Percentiles rank a stretch among this genome's conserved stretches.
Evolutionary conservation across 2,113 vertebrate genomes (phyloP).

Genomic region (Heteronetta atricapilla): DNA sequence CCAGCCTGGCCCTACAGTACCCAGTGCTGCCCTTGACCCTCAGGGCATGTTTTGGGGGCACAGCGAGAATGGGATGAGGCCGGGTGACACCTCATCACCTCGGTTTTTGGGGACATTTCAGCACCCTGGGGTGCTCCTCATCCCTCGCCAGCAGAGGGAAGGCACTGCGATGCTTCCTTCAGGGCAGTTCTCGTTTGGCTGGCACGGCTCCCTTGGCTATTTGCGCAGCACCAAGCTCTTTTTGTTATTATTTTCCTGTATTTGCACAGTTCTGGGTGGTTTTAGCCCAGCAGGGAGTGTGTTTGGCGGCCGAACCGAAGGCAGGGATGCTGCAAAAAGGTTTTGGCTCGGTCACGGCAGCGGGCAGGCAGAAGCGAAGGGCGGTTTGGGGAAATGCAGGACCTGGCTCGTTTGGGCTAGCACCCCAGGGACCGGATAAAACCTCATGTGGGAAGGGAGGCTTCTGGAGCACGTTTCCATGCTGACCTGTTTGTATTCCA

Average conservation of each 20-base stretch:
- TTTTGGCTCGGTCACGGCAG: too few relatives aligned
- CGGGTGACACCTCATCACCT: not conserved
- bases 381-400: too few relatives aligned
- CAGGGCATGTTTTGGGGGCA: not conserved
- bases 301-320: not conserved
- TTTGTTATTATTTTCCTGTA: not conserved
- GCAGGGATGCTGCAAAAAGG: not conserved
- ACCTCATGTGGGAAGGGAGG: too few relatives aligned
- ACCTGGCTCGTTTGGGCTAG: too few relatives aligned
- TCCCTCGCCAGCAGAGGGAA: not conserved
- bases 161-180: accelerated
- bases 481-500: too few relatives aligned
- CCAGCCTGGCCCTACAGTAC: not conserved
- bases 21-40: too few relatives aligned
- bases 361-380: too few relatives aligned
- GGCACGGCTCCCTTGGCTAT: accelerated
- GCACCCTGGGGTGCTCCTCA: not conserved
- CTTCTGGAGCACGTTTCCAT: too few relatives aligned
- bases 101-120: not conserved
- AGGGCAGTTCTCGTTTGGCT: accelerated
- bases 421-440: too few relatives aligned
- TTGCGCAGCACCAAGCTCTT: not conserved
- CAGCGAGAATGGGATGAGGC: too few relatives aligned
- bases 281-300: not conserved
- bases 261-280: not conserved